Evolutionary conservation across 1,140 invertebrate genomes (phyloP).

Genomic region (Arctopsyche grandis): DNA sequence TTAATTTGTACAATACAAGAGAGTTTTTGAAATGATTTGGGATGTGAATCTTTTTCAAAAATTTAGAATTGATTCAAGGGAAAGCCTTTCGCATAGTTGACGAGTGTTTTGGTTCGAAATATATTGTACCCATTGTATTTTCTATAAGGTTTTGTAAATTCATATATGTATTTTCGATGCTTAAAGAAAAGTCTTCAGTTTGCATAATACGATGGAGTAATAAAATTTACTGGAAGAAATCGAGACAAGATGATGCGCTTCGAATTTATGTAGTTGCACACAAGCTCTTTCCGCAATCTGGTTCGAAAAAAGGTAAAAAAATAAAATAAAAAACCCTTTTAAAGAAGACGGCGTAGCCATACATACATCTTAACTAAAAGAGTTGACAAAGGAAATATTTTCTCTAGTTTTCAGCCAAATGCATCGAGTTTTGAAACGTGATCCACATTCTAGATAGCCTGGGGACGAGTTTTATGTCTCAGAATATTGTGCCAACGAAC

Average conservation of each 20-base stretch:
- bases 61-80: too few species aligned
- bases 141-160: too few species aligned
- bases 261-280: conserved; percentile 1
- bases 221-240: neutral
- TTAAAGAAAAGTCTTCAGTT: neutral
- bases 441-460: neutral
- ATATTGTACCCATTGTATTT: too few species aligned
- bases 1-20: too few species aligned
- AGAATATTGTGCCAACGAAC: neutral
- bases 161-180: too few species aligned
- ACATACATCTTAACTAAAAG: conserved; percentile 3
- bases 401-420: conserved; percentile 23
- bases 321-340: neutral
- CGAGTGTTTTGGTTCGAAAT: too few species aligned
- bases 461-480: neutral
- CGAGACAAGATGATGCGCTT: conserved; percentile 18
- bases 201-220: neutral
- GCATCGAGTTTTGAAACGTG: conserved; percentile 30
- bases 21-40: too few species aligned
- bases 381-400: conserved; percentile 11
- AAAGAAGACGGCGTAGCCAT: neutral
- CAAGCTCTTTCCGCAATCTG: neutral
- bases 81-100: too few species aligned
- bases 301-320: neutral
- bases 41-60: too few species aligned